Evolutionary conservation across 1,140 invertebrate species (phyloP), one percentile per base, ranked within the genome.

Genomic region (Musca domestica): DNA sequence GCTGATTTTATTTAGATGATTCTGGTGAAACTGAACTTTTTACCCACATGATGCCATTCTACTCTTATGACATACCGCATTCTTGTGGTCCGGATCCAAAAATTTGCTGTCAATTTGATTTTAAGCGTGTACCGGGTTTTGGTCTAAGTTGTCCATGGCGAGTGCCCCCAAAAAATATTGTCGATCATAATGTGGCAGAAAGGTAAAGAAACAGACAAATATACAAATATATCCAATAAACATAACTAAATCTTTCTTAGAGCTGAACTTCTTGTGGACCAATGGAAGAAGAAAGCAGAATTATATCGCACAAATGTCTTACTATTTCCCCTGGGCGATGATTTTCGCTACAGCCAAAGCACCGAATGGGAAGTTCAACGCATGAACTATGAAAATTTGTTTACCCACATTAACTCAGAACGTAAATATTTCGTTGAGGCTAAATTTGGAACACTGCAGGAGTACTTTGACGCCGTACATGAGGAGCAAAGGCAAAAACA

Each of bases 1-100:
- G n/a, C 41, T 47, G 5, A 47, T 70, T 15, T 48, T 54, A 51
- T 67, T 68, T 76, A 92, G 91, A 94, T 85, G 84, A 84, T 48
- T 83, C 85, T 19, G 92, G 90, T 0, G 85, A 86, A 12, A 93
- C 90, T 0, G 95, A 96, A 71, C 89, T 99, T 20, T 90, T 98
- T 64, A 97, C 96, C 12, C 97, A 99, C 74, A 89, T 98, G 88
- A 98, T 99, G 95, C 98, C 98, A 15, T 99, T 99, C 82, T 99
- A 98, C 82, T 95, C 94, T 47, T 99, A 99, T 77, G 97, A 98
- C 80, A 87, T 99, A 10, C 97, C 97, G 4, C 96, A 99, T 76
- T 96, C 97, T 0, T 99, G 98, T 84, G 98, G 98, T 0, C 98
- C 98, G 0, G 95, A 99, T 86, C 96, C 95, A 1, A 95, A 95